Base-by-base conservation (phyloP, 2,797 vertebrate genomes). In the Myotis vivesi region DNA sequence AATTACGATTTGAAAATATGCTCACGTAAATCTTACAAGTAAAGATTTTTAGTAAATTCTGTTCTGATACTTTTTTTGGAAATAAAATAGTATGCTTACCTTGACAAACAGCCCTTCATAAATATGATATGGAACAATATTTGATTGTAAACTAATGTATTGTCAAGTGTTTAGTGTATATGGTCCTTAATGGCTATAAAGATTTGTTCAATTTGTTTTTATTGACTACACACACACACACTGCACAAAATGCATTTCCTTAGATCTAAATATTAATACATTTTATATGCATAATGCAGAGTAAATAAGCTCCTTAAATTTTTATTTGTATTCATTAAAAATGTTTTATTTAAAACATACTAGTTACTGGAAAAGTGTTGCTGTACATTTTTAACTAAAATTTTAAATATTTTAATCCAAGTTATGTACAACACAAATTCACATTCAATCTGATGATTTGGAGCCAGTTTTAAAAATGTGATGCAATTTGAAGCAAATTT, bases 401-500 rank as follows among this genome's bases (percentile, higher is more conserved):
- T 87, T 85, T 75, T 9, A 84, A 92, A 25, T 30, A 72, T 93
- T 93, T 80, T 28, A 51, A 84, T 38, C n/a, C 23, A 87, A 79
- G 22, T 36, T 92, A 0, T 19, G 0, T 51, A 41, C 33, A 86
- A 41, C 20, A 30, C 38, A 49, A 92, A 23, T 77, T 79, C 49
- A 49, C 30, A 59, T 85, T 95, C 20, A 59, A 19, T 77, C 3
- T 95, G 8, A 92, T 4, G 0, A 36, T 72, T 25, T 85, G 23
- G 23, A 44, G 38, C 5, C 59, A 23, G 51, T 91, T 90, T 25
- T 92, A 22, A 5, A 71, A 90, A 28, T 9, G 5, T 28, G n/a
- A 69, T 94, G 7, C 1, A 82, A 83, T 91, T 95, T 81, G 73
- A 96, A 95, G 76, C 17, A 89, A 81, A 92, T 95, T 84, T 95